A percentile compares a stretch with the other conserved stretches of the same genome.
These are phyloP conservation scores for Actenoides hombroni DNA, from an alignment of 2,113 vertebrate species.

Conservation along the genomic window DNA sequence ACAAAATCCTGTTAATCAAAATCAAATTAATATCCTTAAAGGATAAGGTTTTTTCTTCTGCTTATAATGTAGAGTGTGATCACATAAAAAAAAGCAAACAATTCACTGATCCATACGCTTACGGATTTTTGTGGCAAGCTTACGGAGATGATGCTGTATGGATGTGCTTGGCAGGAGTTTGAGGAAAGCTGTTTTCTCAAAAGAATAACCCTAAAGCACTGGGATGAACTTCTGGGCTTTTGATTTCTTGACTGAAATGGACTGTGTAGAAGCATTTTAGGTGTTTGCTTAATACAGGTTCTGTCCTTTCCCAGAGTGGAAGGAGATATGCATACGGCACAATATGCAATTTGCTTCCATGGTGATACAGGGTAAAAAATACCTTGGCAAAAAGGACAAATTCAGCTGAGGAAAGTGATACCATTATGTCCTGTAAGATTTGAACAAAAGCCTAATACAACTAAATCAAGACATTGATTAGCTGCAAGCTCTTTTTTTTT, in stretches of 20 bases:
- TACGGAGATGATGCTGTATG: not conserved
- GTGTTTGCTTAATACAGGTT: not conserved
- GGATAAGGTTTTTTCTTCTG: not conserved
- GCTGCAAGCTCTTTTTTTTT: not conserved
- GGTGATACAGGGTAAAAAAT: not conserved
- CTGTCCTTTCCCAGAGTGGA: not conserved
- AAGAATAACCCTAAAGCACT: not conserved
- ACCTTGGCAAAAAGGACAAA: not conserved
- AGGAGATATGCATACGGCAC: not conserved
- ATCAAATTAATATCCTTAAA: not conserved
- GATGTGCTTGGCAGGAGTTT: not conserved
- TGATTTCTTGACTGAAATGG: not conserved
- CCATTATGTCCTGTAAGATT: not conserved
- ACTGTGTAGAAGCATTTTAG: not conserved
- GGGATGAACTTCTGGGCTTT: not conserved
- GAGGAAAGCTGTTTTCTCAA: not conserved
- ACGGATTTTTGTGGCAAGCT: not conserved
- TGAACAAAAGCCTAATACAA: not conserved
- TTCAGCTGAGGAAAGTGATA: not conserved
- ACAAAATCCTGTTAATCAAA: not conserved
- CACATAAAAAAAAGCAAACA: not conserved
- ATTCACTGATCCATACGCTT: not conserved
- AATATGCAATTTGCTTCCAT: not conserved
- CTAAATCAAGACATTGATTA: not conserved
- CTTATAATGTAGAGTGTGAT: accelerated